Percentiles rank a stretch among this genome's conserved stretches.
Conservation (phyloP, 2,888 invertebrate species). For the Boloria euphrosyne region DNA sequence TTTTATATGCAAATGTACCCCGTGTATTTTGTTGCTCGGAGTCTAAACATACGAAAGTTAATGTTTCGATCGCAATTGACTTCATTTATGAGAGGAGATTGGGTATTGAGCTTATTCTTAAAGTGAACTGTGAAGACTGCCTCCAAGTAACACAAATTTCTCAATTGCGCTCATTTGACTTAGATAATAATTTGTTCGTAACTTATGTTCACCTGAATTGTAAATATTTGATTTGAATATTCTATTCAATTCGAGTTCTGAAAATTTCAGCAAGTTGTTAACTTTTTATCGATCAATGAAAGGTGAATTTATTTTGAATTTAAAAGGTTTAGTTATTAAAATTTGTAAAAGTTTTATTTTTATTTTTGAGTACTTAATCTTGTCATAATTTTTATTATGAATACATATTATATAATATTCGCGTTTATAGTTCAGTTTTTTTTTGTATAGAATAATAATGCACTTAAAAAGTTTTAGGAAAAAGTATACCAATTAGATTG, state of each 20-base stretch:
- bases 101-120: conserved; percentile 68
- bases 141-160: conserved; percentile 61
- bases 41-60: conserved; percentile 75
- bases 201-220: conserved; percentile 68
- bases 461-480: no score
- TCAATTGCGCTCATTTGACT: conserved; percentile 42
- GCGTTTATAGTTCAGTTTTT: no score
- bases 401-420: no score
- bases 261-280: neutral
- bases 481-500: conserved; percentile 71
- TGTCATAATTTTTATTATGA: no score
- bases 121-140: conserved; percentile 55
- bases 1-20: conserved; percentile 42
- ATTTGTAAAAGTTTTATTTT: no score
- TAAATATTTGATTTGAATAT: conserved; percentile 78
- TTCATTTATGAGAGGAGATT: conserved; percentile 77
- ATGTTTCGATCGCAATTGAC: conserved; percentile 62
- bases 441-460: no score
- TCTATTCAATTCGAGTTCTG: conserved; percentile 81
- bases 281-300: no score
- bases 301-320: no score
- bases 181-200: conserved; percentile 41
- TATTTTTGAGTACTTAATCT: conserved; percentile 1
- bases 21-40: conserved; percentile 61
- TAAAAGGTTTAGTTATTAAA: no score